Conservation (phyloP, 2,888 invertebrate species). For the Cyclophora albipunctata region DNA sequence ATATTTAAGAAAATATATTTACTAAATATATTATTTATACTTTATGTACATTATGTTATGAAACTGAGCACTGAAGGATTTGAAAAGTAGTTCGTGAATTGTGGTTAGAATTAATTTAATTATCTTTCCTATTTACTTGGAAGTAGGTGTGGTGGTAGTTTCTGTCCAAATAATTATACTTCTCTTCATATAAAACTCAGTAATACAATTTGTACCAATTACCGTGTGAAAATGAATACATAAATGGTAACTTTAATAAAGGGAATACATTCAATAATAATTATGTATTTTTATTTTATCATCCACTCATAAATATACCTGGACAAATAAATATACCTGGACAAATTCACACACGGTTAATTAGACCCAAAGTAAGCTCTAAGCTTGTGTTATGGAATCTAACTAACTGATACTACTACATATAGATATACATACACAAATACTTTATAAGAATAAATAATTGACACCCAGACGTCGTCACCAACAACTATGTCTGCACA, state of each 20-base stretch:
- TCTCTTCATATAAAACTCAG: conserved; percentile 1
- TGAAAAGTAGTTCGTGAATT: conserved; percentile 38
- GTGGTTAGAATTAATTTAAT: conserved; percentile 13
- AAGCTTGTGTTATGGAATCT: too few species aligned
- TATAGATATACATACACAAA: too few species aligned
- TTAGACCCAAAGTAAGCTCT: too few species aligned
- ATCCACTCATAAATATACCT: too few species aligned
- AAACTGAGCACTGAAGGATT: conserved; percentile 54
- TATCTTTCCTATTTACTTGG: conserved; percentile 1
- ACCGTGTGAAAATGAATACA: conserved; percentile 2
- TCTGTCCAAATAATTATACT: conserved; percentile 3
- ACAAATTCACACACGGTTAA: too few species aligned
- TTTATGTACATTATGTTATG: conserved; percentile 7
- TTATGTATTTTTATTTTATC: background rate
- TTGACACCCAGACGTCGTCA: too few species aligned
- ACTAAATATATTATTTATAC: background rate
- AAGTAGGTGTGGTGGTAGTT: background rate
- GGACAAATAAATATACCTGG: too few species aligned
- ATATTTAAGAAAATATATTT: too few species aligned
- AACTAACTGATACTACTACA: too few species aligned
- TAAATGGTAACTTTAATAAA: conserved; percentile 11
- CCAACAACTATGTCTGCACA: too few species aligned
- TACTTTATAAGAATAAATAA: too few species aligned
- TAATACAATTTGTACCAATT: conserved; percentile 2
- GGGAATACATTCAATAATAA: conserved; percentile 11